Base-by-base conservation (phyloP, 2,113 vertebrate genomes). In the Poeciliopsis prolifica region DNA sequence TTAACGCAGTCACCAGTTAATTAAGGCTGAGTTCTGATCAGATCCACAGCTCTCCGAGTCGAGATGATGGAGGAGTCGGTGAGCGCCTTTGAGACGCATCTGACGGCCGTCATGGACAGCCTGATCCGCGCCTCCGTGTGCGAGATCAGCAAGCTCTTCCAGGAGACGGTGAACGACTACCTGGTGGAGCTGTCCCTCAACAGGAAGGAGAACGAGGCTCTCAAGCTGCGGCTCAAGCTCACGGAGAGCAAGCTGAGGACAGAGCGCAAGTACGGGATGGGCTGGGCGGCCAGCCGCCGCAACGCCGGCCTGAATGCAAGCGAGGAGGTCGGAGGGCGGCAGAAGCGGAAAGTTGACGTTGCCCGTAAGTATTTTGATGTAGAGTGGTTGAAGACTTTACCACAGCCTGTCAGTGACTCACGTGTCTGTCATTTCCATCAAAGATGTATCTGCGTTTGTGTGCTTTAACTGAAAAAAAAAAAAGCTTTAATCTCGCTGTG, bases 91-190 rank as follows among this genome's bases (percentile, higher is more conserved):
- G 93, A 95, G 89, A 93, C 93, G 11, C 95, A 95, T 81, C 86
- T 95, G 76, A 95, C 94, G 40, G 93, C 95, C 2, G 93, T 95
- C 68, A 95, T 95, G 94, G 95, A 95, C 86, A 93, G 93, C 37
- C 80, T 95, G 80, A 92, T 95, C 74, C 92, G 94, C 14, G 94
- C 94, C 10, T 94, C 95, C 1, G 94, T 95, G 40, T 95, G 94
- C 14, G 95, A 95, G 88, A 94, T 95, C 81, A 92, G 89, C 80
- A 95, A 95, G 79, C 94, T 95, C 73, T 95, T 95, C 81, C 92
- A 95, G 92, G 95, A 95, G 79, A 94, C 94, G 2, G 93, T 95
- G 54, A 94, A 92, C 87, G 93, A 93, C 87, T 95, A 94, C 82
- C 89, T 95, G 89, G 93, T 95, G 92, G 95, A 95, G 86, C 90